These are phyloP conservation scores for Ephydatia muelleri DNA, from an alignment of 37 sponge, comb jelly and placozoan genomes.

Conservation along the genomic window DNA sequence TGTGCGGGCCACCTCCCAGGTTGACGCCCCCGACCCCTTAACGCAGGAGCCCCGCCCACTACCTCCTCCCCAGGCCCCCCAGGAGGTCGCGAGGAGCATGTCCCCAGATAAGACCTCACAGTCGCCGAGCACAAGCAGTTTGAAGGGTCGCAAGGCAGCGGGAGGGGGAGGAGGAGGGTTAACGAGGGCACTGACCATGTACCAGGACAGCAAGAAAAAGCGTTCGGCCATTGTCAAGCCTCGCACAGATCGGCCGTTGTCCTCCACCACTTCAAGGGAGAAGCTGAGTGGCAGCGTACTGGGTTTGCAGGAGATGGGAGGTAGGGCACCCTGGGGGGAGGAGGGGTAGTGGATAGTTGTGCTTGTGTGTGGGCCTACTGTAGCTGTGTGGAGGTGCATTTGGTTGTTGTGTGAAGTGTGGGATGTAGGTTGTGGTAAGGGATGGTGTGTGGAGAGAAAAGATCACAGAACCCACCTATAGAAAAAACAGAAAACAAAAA, in stretches of 20 bases:
- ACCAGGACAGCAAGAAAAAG: slow-evolving; percentile 47
- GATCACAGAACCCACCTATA: too few species aligned
- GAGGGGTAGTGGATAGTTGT: too few species aligned
- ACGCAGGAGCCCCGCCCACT: too few species aligned
- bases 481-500: too few species aligned
- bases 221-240: background rate
- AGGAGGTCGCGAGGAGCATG: background rate
- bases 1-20: background rate
- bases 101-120: background rate
- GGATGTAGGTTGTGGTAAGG: too few species aligned
- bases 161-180: slow-evolving; percentile 39
- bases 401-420: too few species aligned
- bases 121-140: background rate
- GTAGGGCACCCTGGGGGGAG: background rate
- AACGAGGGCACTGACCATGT: slow-evolving; percentile 33
- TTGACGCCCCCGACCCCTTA: background rate
- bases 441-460: too few species aligned
- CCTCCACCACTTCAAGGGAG: background rate
- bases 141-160: background rate
- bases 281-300: background rate
- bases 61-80: background rate
- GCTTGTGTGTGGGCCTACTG: too few species aligned
- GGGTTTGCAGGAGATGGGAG: background rate
- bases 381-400: too few species aligned
- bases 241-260: background rate